Base-by-base conservation (phyloP, 2,113 vertebrate genomes). In the Leptosomus discolor region DNA sequence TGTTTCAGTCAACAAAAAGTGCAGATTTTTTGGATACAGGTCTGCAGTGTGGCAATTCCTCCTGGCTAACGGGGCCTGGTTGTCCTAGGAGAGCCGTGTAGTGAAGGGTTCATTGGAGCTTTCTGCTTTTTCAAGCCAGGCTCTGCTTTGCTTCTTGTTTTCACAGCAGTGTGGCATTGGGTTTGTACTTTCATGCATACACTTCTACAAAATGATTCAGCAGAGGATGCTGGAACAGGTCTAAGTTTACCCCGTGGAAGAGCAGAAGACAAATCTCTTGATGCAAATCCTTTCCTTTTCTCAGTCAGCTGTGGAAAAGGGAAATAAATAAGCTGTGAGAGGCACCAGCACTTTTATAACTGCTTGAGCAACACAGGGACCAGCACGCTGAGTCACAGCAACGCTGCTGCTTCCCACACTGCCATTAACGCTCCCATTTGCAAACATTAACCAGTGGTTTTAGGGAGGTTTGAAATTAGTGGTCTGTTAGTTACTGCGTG, bases 401-500 rank as follows among this genome's bases (percentile, higher is more conserved):
- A 15, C 0, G 3, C 90, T 32, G 67, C 58, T 5, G 14, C 81
- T 76, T 69, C 61, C 41, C 18, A 5, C 19, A 1, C 71, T 48
- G 60, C 61, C 78, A 32, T 39, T 26, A 39, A 23, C 0, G 12
- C 54, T 93, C 45, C 83, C 74, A 21, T 83, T 22, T 67, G 92
- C 88, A 86, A 51, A 67, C 88, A 79, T 67, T 61, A 95, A 77
- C 75, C 63, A 19, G 85, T 34, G 88, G 88, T 36, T 97, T 95
- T 94, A 74, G 63, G n/a, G 71, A 92, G 58, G 88, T 75, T 90
- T 94, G 19, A 75, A 96, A 96, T 96, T 53, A 95, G 90, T 45
- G 90, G 51, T 85, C 84, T 93, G 85, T 56, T 87, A 45, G 68
- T 81, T 92, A 26, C 64, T 41, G 65, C 9, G 50, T 39, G n/a